A percentile compares a stretch with the other conserved stretches of the same genome.
Conservation (phyloP, 2,797 vertebrate species). For the Sebastes oblongus region DNA sequence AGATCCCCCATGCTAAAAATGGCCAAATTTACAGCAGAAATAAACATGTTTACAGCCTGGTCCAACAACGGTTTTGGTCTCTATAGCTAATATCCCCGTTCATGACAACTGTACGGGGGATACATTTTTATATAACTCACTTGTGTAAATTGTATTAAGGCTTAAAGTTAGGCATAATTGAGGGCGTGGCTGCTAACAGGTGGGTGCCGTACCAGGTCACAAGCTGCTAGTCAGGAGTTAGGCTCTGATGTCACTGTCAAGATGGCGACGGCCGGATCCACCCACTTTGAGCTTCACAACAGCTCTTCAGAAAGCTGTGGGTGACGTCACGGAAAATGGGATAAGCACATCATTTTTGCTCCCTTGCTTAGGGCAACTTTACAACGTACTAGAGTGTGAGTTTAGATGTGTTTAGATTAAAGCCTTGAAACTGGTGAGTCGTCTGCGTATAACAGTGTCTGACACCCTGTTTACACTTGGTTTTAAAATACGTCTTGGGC, state of each 20-base stretch:
- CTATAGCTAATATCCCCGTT: not conserved
- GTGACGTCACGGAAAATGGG: not conserved
- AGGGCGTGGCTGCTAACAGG: too few species aligned
- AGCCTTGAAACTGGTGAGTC: not conserved
- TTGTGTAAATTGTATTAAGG: too few species aligned
- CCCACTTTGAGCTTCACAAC: too few species aligned
- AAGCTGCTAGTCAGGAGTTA: too few species aligned
- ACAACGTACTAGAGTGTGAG: not conserved
- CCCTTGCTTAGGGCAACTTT: not conserved
- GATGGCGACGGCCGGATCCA: too few species aligned
- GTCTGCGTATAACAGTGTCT: not conserved
- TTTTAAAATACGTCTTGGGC: too few species aligned
- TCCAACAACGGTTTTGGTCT: not conserved
- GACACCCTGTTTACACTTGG: not conserved
- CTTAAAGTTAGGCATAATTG: too few species aligned
- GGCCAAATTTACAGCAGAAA: not conserved
- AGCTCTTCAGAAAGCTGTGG: too few species aligned
- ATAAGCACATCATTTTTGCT: not conserved
- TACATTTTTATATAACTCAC: too few species aligned
- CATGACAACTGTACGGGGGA: not conserved
- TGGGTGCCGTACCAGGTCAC: too few species aligned
- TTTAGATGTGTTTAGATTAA: not conserved
- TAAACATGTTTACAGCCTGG: not conserved
- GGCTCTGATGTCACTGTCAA: too few species aligned
- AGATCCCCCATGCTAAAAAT: not conserved